A percentile compares a stretch with the other conserved stretches of the same genome.
phyloP scores from a whole-genome alignment of 53 echinoderm and acorn worm species.

The Luidia sarsii region DNA sequence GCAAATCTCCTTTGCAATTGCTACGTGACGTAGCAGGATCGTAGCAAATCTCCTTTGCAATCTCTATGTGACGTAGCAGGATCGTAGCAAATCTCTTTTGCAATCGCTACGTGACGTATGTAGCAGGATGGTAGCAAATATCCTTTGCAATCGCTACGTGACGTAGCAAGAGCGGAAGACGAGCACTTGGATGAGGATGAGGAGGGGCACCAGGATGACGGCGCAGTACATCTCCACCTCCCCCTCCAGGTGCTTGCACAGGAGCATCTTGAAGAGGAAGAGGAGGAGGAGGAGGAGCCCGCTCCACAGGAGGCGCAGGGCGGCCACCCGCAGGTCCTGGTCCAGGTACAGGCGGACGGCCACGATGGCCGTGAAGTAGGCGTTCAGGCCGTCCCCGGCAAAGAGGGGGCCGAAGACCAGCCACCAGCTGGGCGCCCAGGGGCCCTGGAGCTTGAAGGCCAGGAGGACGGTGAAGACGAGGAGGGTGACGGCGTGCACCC shows the following conservation, averaged over 20 bases:
- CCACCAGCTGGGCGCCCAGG: slow-evolving; percentile 83
- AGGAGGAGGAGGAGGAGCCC: slow-evolving; percentile 76
- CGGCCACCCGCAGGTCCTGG: slow-evolving; percentile 70
- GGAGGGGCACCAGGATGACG: slow-evolving; percentile 82
- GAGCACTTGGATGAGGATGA: slow-evolving; percentile 75
- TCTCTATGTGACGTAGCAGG: too few relatives aligned
- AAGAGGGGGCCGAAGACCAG: slow-evolving; percentile 86
- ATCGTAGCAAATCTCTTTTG: too few relatives aligned
- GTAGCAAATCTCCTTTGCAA: too few relatives aligned
- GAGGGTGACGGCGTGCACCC: slow-evolving; percentile 80
- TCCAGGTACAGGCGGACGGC: slow-evolving; percentile 85
- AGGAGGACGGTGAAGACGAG: slow-evolving; percentile 83
- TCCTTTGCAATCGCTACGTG: too few relatives aligned
- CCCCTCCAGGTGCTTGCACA: slow-evolving; percentile 82
- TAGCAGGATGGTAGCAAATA: too few relatives aligned
- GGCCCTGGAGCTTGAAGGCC: slow-evolving; percentile 74
- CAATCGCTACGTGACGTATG: too few relatives aligned
- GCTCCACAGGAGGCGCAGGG: slow-evolving; percentile 84
- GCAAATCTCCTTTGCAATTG: too few relatives aligned
- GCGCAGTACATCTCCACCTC: slow-evolving; percentile 60
- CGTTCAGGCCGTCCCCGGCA: slow-evolving; percentile 84
- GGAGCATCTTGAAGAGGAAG: slow-evolving; percentile 78
- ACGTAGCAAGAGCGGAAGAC: slow-evolving; percentile 74
- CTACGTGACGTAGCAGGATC: too few relatives aligned
- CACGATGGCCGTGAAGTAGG: slow-evolving; percentile 89